Evolutionary conservation across 2,888 invertebrate genomes (phyloP), one percentile per base, ranked within the genome.

Genomic region (Sphinx pinastri): DNA sequence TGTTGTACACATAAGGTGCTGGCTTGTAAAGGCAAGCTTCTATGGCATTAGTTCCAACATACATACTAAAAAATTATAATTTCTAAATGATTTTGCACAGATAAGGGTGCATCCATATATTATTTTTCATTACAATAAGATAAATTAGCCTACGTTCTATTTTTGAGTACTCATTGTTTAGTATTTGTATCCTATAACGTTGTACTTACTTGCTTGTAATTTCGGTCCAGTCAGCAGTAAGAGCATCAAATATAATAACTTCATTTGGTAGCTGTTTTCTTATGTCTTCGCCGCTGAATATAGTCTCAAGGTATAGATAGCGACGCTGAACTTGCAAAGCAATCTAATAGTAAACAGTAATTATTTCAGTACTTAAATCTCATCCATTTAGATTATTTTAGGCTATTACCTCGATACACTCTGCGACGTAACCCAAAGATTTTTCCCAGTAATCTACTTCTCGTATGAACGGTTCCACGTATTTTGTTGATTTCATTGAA

Each of bases 371-470:
- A 49, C 45, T 10, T 11, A 8, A 19, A 16, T 55, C 4, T 67
- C 2, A 8, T 14, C 10, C 12, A 55, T n/a, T 58, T 25, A 25
- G 57, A 11, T 68, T 67, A 38, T 68, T 68, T 14, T 49, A 12
- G 19, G 68, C 14, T 31, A 75, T 73, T 82, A 95, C 95, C 91
- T 98, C 98, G 59, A 98, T 94, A 68, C 97, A 96, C 88, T 98
- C 98, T 72, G 96, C 95, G 11, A 98, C 96, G 73, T 96, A 96
- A 3, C 98, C 97, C 71, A 98, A 90, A 0, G 96, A 95, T 79
- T 97, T 96, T 88, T 98, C 98, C 98, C 98, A 98, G 83, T 96
- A 96, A 82, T 98, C 97, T 0, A 98, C 98, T 84, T 97, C 96
- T 82, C 95, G 95, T 58, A 96, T 95, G 85, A 98, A 98, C 0